Evolutionary conservation across 2,113 vertebrate species (phyloP), one percentile per base, ranked within the genome.

Genomic region (Nestor notabilis): DNA sequence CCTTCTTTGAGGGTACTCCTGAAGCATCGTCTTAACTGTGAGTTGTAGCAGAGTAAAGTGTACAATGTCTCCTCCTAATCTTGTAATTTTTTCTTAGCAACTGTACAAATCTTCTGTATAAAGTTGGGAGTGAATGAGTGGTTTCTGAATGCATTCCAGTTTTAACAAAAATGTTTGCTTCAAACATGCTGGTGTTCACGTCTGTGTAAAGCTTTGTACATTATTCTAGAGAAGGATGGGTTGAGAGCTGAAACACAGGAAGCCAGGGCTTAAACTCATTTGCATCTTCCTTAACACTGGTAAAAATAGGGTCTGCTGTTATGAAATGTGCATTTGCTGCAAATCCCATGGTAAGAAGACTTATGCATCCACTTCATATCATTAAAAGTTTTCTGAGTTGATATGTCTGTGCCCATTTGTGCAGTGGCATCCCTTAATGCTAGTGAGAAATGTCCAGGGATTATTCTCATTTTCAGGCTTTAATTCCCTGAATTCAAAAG

Each of bases 401-500:
- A 64, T 6, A 12, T 39, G 29, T 71, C 83, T 11, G 5, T 65
- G 47, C 69, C 58, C 17, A 1, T 70, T 85, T 71, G 70, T 66
- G 46, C 33, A 47, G 55, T 18, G 8, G 13, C 76, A 39, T 44
- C 63, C 68, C 89, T 87, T 83, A 80, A 65, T 44, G 31, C 46
- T 31, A 28, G 39, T 44, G 66, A 87, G 79, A 96, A 93, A 47
- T 17, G 24, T 71, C 72, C 61, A 21, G 60, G 74, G 68, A 65
- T 82, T 89, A 85, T 83, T 89, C 33, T 68, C 35, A 33, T 86
- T 94, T 83, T 63, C 71, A 50, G 5, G 39, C 63, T 86, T 90
- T 78, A 89, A 91, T 81, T 94, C 91, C 46, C 83, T 88, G 87
- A 90, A 93, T 90, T 93, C 47, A n/a, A 55, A 89, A 94, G 53